Base-by-base conservation (phyloP, 1,140 invertebrate genomes). In the Drosophila elegans region DNA sequence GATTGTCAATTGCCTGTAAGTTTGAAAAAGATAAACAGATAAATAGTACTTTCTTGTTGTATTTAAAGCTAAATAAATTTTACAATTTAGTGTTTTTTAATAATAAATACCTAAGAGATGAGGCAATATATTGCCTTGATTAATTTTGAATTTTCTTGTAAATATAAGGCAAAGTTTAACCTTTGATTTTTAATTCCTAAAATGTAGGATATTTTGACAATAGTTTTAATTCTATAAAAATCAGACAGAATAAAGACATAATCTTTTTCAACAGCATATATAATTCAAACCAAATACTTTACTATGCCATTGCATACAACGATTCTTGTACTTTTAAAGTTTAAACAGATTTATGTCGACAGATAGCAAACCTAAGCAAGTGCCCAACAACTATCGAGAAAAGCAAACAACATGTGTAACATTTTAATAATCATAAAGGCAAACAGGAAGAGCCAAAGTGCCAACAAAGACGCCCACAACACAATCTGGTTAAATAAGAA, bases 341-440 rank as follows among this genome's bases (percentile, higher is more conserved):
- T 34, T 36, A 32, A 11, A 36, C 16, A 13, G 42, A 21, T 51
- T 42, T 25, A 4, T 49, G n/a, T 32, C 6, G 48, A 16, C 27
- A 57, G 44, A 71, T 32, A 12, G 3, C 12, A 38, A 21, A 21
- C 32, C 4, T 54, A 54, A 46, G 36, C 41, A 34, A 51, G 16
- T 52, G 12, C n/a, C 27, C 25, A 34, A 13, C 29, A 67, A 45
- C 67, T 53, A 59, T 45, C 25, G 25, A 41, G 48, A 54, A 36
- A 53, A 16, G 21, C 49, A 34, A 53, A 78, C 78, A 82, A 78
- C 78, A 82, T 86, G 63, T 84, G 81, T 71, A 86, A 72, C 69
- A 82, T 86, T 82, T 86, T 78, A 82, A 86, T 86, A 88, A 83
- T 88, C 79, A 76, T 82, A 75, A 88, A 83, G 88, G 83, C 83